phyloP scores from a whole-genome alignment of 2,888 invertebrate genomes.

The Pogonocherus hispidulus region DNA sequence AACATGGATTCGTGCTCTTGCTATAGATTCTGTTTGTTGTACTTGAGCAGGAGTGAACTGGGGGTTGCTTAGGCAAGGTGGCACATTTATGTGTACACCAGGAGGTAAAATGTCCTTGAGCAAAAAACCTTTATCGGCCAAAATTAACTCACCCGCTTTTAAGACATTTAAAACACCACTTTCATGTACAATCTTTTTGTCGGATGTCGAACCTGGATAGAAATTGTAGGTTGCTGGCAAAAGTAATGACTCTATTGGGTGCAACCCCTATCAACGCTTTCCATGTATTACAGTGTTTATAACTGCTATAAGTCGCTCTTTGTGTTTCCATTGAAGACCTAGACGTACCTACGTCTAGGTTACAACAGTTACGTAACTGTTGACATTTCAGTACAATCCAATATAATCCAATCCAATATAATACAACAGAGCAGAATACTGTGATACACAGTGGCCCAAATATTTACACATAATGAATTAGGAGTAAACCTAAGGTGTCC shows the following conservation, averaged over 20 bases:
- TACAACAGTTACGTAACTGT: no score
- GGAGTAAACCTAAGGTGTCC: no score
- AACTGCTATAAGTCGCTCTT: background rate
- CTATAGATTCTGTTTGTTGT: background rate
- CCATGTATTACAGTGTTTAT: background rate
- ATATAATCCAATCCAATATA: no score
- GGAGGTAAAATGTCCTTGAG: slow-evolving; percentile 48
- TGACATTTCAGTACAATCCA: no score
- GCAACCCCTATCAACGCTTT: slow-evolving; percentile 45
- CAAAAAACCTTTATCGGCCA: slow-evolving; percentile 52
- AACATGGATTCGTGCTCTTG: no score
- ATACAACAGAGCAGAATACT: no score
- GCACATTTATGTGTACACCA: slow-evolving; percentile 31
- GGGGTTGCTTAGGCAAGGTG: background rate
- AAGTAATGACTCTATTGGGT: slow-evolving; percentile 55
- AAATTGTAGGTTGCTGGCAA: slow-evolving; percentile 49
- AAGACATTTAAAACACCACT: background rate
- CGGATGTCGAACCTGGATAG: slow-evolving; percentile 53
- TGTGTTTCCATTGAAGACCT: background rate
- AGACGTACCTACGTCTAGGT: no score
- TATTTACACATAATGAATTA: no score
- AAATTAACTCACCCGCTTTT: slow-evolving; percentile 41
- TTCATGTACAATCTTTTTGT: slow-evolving; percentile 47
- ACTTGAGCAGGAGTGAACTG: background rate
- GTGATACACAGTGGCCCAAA: no score